phyloP scores from a whole-genome alignment of 2,113 vertebrate genomes.

The Phaethornis superciliosus region DNA sequence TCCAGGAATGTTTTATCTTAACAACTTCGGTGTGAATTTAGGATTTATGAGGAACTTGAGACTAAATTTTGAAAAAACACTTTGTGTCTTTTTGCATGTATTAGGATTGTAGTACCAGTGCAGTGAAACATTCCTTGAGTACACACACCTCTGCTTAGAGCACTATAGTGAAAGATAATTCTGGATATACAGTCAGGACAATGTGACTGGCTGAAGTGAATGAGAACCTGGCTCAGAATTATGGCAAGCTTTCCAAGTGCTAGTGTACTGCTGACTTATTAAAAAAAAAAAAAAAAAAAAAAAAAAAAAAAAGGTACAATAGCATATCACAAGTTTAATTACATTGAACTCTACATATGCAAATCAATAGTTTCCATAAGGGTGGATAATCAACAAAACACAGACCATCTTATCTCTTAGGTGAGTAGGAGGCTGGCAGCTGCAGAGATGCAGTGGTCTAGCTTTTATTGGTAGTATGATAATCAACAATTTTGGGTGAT shows the following conservation, averaged over 20 bases:
- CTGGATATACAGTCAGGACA: not conserved
- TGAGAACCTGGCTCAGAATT: not conserved
- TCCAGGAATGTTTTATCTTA: not conserved
- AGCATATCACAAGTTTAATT: not conserved
- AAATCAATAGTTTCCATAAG: not conserved
- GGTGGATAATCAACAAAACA: not conserved
- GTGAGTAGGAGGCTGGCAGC: not conserved
- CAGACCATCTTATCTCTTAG: not conserved
- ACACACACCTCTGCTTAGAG: fast-evolving
- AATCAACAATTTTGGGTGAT: not conserved
- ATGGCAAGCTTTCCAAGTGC: not conserved
- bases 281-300: not conserved
- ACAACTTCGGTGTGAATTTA: not conserved
- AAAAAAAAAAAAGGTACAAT: not conserved
- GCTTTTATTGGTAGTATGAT: not conserved
- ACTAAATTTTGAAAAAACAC: not conserved
- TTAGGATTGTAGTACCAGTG: not conserved
- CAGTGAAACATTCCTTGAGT: not conserved
- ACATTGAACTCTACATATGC: not conserved
- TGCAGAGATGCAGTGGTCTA: not conserved
- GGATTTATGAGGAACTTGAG: not conserved
- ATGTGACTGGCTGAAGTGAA: not conserved
- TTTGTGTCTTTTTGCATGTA: not conserved
- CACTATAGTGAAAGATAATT: not conserved
- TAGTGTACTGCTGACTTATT: not conserved